Evolutionary conservation across 2,113 vertebrate genomes (phyloP).

Genomic region (Xenopus laevis): DNA sequence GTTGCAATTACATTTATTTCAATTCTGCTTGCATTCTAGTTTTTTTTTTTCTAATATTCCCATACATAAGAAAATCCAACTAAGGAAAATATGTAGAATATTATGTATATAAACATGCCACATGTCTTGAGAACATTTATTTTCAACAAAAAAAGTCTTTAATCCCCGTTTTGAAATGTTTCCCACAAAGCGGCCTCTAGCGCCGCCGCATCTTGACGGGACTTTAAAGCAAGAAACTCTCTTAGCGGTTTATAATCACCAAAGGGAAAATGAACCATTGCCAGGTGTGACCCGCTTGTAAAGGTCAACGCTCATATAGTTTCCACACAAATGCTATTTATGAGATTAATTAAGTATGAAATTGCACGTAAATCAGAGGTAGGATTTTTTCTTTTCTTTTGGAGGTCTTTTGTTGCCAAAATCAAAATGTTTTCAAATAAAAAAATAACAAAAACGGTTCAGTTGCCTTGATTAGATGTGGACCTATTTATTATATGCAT

Average conservation of each 20-base stretch:
- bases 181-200: not conserved
- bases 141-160: not conserved
- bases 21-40: no score
- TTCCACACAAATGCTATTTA: slow-evolving; percentile 16
- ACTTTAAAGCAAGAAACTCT: slow-evolving; percentile 1
- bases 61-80: no score
- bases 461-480: no score
- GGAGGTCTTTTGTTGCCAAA: no score
- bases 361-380: slow-evolving; percentile 14
- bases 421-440: slow-evolving; percentile 20
- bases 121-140: not conserved
- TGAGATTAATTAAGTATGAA: slow-evolving; percentile 22
- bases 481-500: not conserved
- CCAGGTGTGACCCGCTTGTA: slow-evolving; percentile 32
- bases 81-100: no score
- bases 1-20: no score
- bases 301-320: slow-evolving; percentile 30
- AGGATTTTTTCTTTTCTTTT: not conserved
- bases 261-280: slow-evolving; percentile 12
- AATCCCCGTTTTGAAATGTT: not conserved
- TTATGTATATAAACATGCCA: no score
- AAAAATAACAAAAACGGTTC: not conserved
- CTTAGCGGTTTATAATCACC: slow-evolving; percentile 2
- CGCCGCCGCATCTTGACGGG: not conserved
- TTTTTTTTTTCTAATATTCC: no score